A percentile compares a stretch with the other conserved stretches of the same genome.
phyloP scores from a whole-genome alignment of 92 coral and sea anemone genomes.

The Umimayanthus kanabou region DNA sequence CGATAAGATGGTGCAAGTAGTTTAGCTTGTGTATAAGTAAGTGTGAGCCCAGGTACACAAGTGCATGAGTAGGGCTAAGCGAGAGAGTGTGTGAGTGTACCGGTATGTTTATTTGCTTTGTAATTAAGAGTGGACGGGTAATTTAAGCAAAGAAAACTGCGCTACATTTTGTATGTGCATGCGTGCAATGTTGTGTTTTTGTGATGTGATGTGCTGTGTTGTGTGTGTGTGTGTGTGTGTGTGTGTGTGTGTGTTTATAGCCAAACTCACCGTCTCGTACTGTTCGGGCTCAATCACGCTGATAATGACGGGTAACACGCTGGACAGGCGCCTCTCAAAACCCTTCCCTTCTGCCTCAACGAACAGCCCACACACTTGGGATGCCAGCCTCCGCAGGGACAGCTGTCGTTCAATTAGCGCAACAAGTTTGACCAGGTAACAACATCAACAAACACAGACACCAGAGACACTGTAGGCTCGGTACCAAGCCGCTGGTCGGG shows the following conservation, averaged over 20 bases:
- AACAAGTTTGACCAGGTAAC: not conserved
- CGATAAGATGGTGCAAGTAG: too few species aligned
- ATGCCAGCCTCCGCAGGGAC: conserved; percentile 75
- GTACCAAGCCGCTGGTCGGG: too few species aligned
- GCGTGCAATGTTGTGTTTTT: too few species aligned
- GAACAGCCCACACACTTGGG: conserved; percentile 91
- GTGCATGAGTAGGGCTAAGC: not conserved
- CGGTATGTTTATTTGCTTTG: too few species aligned
- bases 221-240: not conserved
- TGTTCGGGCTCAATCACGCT: conserved; percentile 68
- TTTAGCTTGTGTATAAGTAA: too few species aligned
- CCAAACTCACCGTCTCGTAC: conserved; percentile 61
- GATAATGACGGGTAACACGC: conserved; percentile 66
- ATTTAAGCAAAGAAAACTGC: too few species aligned
- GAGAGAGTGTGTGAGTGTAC: not conserved
- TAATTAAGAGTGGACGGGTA: too few species aligned
- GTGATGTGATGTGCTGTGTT: not conserved
- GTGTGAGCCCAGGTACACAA: too few species aligned
- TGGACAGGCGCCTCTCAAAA: conserved; percentile 74
- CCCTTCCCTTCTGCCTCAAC: conserved; percentile 83
- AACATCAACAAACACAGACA: not conserved
- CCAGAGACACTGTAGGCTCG: not conserved
- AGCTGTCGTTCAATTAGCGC: conserved; percentile 46
- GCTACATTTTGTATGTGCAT: too few species aligned
- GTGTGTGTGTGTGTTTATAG: not conserved